A percentile compares a stretch with the other conserved stretches of the same genome.
phyloP scores from a whole-genome alignment of 1,140 invertebrate genomes.

The Aplysia californica region DNA sequence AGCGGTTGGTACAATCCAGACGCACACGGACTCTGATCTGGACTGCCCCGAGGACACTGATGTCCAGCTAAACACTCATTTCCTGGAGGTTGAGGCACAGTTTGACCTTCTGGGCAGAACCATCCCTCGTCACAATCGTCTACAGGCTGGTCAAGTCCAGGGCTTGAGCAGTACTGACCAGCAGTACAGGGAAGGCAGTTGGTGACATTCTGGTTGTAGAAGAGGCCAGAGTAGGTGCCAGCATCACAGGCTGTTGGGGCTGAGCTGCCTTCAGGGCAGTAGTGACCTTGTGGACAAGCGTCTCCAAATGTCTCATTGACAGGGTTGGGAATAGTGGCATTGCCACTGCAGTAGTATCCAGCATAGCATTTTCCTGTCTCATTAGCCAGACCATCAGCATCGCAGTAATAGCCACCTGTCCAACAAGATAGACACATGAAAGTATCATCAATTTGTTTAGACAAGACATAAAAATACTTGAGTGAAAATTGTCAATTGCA shows the following conservation, averaged over 20 bases:
- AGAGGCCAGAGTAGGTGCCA: slow-evolving; percentile 52
- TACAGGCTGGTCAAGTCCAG: slow-evolving; percentile 52
- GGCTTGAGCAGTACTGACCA: slow-evolving; percentile 60
- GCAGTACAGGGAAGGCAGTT: slow-evolving; percentile 63
- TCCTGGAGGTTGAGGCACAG: slow-evolving; percentile 56
- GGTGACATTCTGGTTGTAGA: slow-evolving; percentile 53
- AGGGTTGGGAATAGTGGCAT: slow-evolving; percentile 53
- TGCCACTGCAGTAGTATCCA: slow-evolving; percentile 59
- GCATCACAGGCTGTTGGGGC: slow-evolving; percentile 49
- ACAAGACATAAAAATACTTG: too few relatives aligned
- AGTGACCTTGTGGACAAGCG: slow-evolving; percentile 63
- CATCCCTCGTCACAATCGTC: slow-evolving; percentile 58
- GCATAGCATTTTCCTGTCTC: slow-evolving; percentile 54
- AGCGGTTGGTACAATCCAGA: slow-evolving; percentile 61
- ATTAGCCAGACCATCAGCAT: slow-evolving; percentile 46
- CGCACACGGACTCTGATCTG: slow-evolving; percentile 52
- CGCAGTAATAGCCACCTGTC: slow-evolving; percentile 59
- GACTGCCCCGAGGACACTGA: slow-evolving; percentile 57
- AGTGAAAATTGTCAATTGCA: too few relatives aligned
- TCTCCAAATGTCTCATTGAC: slow-evolving; percentile 60
- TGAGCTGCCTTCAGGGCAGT: slow-evolving; percentile 55
- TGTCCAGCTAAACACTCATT: slow-evolving; percentile 62
- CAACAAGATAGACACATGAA: too few relatives aligned
- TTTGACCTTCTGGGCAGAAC: slow-evolving; percentile 63
- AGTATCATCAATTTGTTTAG: too few relatives aligned